Percentiles rank a stretch among this genome's conserved stretches.
These are phyloP conservation scores for Siniperca scherzeri DNA, from an alignment of 2,797 vertebrate genomes.

Conservation along the genomic window DNA sequence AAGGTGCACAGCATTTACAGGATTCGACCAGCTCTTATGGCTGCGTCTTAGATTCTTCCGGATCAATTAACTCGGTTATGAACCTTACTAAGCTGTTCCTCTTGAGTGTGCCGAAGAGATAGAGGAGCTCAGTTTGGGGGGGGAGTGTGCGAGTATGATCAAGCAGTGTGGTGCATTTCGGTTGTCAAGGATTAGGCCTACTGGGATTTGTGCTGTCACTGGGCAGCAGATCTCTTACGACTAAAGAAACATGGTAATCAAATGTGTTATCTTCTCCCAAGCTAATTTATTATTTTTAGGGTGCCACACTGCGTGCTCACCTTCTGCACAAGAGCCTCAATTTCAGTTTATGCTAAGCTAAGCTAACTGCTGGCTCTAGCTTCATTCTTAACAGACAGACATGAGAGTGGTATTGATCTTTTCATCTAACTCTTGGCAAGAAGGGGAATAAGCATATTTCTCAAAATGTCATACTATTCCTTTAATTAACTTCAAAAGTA, in stretches of 20 bases:
- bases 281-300: not conserved
- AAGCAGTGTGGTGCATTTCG: conserved; percentile 36
- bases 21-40: not conserved
- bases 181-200: conserved; percentile 57
- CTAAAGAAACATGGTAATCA: too few relatives aligned
- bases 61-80: conserved; percentile 51
- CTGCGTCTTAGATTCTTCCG: conserved; percentile 31
- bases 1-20: not conserved
- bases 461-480: not conserved
- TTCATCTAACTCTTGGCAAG: not conserved
- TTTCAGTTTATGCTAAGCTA: not conserved
- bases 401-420: too few relatives aligned
- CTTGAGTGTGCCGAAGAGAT: conserved; percentile 21
- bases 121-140: conserved; percentile 27
- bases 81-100: conserved; percentile 42
- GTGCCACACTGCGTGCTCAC: not conserved
- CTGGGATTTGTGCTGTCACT: conserved; percentile 26
- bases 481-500: not conserved
- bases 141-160: conserved; percentile 50
- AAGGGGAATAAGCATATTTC: not conserved
- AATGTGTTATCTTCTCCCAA: too few relatives aligned
- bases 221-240: too few relatives aligned
- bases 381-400: not conserved
- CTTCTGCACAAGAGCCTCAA: not conserved
- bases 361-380: not conserved